A percentile compares a stretch with the other conserved stretches of the same genome.
Evolutionary conservation across 2,888 invertebrate species (phyloP).

Genomic region (Phengaris arion): DNA sequence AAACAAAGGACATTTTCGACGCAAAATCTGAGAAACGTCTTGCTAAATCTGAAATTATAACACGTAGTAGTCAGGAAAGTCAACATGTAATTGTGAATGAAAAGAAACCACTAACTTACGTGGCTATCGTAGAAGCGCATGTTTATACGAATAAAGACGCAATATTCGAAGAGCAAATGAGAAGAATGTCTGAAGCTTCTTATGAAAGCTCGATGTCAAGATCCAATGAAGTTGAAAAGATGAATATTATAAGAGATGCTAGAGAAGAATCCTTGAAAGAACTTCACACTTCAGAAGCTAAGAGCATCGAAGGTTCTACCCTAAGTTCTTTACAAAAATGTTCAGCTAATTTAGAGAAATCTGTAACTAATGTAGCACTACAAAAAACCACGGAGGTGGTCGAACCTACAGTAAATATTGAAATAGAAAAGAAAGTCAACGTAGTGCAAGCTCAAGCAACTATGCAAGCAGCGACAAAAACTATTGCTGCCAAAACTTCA

Average conservation of each 20-base stretch:
- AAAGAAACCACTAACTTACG: conserved; percentile 49
- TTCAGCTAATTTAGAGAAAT: conserved; percentile 34
- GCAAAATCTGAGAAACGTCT: conserved; percentile 35
- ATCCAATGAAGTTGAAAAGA: conserved; percentile 30
- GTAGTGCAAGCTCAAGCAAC: conserved; percentile 33
- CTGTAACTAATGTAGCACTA: conserved; percentile 36
- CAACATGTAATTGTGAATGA: conserved; percentile 28
- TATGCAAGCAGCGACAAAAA: conserved; percentile 40
- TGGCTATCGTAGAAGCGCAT: conserved; percentile 70
- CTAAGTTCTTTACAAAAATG: conserved; percentile 31
- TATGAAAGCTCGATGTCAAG: conserved; percentile 27
- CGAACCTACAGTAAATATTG: conserved; percentile 36
- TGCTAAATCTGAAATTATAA: conserved; percentile 28
- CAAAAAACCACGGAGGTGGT: conserved; percentile 38
- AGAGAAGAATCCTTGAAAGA: conserved; percentile 38
- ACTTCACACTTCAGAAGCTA: conserved; percentile 32
- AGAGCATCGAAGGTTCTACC: conserved; percentile 15
- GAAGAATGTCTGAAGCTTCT: conserved; percentile 51
- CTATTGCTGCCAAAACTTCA: conserved; percentile 41
- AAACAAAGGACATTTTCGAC: conserved; percentile 42
- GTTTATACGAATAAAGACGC: conserved; percentile 67
- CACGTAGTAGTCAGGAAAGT: conserved; percentile 29
- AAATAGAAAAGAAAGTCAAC: conserved; percentile 31
- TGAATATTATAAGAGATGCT: conserved; percentile 17
- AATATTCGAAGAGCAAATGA: conserved; percentile 54